Base-by-base conservation (phyloP, 2,888 invertebrate genomes). In the Nemotelus pantherinus region DNA sequence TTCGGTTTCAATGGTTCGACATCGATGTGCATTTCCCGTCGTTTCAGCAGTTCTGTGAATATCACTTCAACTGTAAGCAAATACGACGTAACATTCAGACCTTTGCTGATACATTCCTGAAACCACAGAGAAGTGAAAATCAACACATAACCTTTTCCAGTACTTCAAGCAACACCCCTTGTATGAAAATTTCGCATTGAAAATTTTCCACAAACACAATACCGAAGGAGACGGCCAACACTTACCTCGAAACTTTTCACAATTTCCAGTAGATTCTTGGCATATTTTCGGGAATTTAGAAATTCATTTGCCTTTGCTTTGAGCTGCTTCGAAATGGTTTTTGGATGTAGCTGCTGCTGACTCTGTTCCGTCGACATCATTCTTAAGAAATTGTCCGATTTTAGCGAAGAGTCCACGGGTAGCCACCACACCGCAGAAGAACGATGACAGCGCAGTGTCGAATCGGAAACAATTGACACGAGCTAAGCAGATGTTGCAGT, bases 251-350 rank as follows among this genome's bases (percentile, higher is more conserved):
- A 92, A 88, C 92, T 89, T 82, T 89, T 89, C 79, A 93, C 88
- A 80, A 94, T 91, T 83, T 93, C 91, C 72, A 91, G 88, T 81
- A 94, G 88, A 84, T 90, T 90, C 83, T 92, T 91, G 9, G 91
- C 89, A 87, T 92, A 87, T 86, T 90, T 90, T 81, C 90, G 88
- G 48, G 91, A 91, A 82, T 90, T 89, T 72, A 94, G 87, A 86
- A 94, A 93, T 83, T 92, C 92, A 82, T 92, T 92, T 65, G 93
- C 93, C 85, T 92, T 93, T 82, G 88, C 88, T 80, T 92, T 90
- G 81, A 94, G 87, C 83, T 91, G 89, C 83, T 92, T 91, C 76
- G 91, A 90, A 85, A 91, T 89, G 88, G 89, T 89, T 89, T 91
- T 91, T 79, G 83, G 77, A 7, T 41, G 41, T 77, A 70, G 72